Percentiles rank a stretch among this genome's conserved stretches.
Evolutionary conservation across 2,888 invertebrate species (phyloP).

Genomic region (Archips crataeganus): DNA sequence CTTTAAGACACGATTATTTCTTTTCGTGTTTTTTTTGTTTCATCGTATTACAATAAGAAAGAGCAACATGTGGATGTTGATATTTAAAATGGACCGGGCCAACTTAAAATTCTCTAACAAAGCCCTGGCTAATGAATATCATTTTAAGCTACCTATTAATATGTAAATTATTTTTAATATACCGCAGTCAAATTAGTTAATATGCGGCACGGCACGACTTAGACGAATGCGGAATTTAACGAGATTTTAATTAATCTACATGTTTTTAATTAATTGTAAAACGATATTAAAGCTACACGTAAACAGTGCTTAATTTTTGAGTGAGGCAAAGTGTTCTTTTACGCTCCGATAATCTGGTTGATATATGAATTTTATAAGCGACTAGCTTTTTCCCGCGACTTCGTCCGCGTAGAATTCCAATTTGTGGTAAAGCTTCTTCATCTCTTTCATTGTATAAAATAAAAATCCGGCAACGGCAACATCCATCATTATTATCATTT

Average conservation of each 20-base stretch:
- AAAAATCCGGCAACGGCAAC: too few relatives aligned
- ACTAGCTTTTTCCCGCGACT: too few relatives aligned
- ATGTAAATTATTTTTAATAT: constrained; percentile 40
- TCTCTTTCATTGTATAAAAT: too few relatives aligned
- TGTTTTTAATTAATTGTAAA: constrained; percentile 34
- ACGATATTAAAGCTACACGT: constrained; percentile 20
- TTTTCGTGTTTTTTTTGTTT: not conserved
- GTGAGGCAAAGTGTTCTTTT: not conserved
- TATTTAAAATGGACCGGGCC: not conserved
- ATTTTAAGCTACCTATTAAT: constrained; percentile 27
- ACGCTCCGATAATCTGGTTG: not conserved
- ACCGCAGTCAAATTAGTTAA: constrained; percentile 32
- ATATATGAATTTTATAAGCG: not conserved
- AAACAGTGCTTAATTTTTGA: constrained; percentile 8
- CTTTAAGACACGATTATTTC: not conserved
- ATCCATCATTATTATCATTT: too few relatives aligned
- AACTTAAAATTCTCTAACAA: not conserved
- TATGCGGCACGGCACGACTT: constrained; percentile 33
- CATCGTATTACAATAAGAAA: not conserved
- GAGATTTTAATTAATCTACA: constrained; percentile 36
- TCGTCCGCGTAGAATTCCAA: too few relatives aligned
- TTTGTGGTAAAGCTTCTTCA: too few relatives aligned
- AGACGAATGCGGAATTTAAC: constrained; percentile 33
- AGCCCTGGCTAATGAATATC: constrained; percentile 42
- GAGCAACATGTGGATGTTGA: not conserved